Conservation (phyloP, 2,888 invertebrate species). For the Lumbricus terrestris region DNA sequence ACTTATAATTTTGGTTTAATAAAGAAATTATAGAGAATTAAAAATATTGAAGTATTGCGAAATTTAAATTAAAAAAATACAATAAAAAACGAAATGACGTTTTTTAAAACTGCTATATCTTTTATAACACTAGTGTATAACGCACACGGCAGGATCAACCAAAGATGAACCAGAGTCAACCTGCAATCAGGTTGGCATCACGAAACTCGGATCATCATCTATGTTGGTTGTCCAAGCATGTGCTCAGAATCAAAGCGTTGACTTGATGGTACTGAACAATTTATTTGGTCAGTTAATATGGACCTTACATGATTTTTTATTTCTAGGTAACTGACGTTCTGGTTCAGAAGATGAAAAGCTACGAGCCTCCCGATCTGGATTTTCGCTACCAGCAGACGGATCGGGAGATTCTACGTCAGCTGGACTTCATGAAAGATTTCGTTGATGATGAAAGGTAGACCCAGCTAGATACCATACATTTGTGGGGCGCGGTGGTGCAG, state of each 20-base stretch:
- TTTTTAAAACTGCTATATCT: too few species aligned
- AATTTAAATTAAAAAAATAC: too few species aligned
- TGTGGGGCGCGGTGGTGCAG: too few species aligned
- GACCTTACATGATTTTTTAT: neutral
- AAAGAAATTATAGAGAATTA: too few species aligned
- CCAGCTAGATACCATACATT: too few species aligned
- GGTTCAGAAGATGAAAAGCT: neutral
- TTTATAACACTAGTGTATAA: too few species aligned
- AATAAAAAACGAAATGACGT: too few species aligned
- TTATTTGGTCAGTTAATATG: neutral
- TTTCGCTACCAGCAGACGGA: neutral
- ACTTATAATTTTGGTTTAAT: too few species aligned
- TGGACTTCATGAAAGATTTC: neutral
- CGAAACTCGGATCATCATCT: neutral
- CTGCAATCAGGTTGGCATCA: neutral
- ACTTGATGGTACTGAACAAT: neutral
- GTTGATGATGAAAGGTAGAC: neutral
- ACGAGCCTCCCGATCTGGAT: neutral
- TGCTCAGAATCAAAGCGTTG: neutral
- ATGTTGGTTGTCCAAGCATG: neutral
- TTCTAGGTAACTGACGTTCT: neutral
- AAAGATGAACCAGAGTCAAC: too few species aligned
- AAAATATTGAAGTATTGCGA: too few species aligned
- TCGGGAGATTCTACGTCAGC: neutral
- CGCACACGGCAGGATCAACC: too few species aligned